Evolutionary conservation across 2,888 invertebrate species (phyloP).

Genomic region (Chydorus sphaericus): DNA sequence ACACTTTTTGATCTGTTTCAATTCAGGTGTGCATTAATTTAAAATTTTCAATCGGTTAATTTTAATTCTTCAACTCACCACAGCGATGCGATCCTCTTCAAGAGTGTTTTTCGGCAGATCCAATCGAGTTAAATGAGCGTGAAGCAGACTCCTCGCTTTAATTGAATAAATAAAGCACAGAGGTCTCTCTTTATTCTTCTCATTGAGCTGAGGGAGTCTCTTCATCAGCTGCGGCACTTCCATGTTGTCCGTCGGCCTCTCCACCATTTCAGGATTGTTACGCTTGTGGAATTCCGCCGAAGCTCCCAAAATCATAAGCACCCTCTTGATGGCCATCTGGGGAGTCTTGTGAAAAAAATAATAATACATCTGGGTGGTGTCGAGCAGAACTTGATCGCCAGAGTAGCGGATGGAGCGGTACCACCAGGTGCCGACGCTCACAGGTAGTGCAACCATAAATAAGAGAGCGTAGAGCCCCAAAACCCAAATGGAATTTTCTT

Average conservation of each 20-base stretch:
- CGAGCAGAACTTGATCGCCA: conserved; percentile 87
- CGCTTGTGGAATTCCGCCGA: conserved; percentile 90
- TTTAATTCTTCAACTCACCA: no score
- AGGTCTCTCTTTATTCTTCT: conserved; percentile 91
- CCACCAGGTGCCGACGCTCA: conserved; percentile 95
- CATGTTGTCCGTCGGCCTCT: conserved; percentile 82
- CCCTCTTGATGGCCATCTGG: conserved; percentile 84
- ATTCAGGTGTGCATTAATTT: no score
- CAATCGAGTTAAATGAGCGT: conserved; percentile 85
- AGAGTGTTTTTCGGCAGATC: conserved; percentile 57
- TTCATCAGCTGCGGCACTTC: conserved; percentile 90
- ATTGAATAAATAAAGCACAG: conserved; percentile 78
- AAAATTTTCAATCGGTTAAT: no score
- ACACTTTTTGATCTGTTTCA: conserved; percentile 53
- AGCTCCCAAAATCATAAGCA: conserved; percentile 90
- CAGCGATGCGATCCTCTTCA: conserved; percentile 67
- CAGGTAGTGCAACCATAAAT: conserved; percentile 93
- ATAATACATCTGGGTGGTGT: conserved; percentile 93
- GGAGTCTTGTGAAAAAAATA: conserved; percentile 93
- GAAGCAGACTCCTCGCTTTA: conserved; percentile 77
- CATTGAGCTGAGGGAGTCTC: conserved; percentile 76
- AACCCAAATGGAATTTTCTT: conserved; percentile 97
- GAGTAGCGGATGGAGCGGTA: conserved; percentile 93
- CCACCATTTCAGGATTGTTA: conserved; percentile 85
- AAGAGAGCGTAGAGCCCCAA: conserved; percentile 85